Conservation (phyloP, 2,113 vertebrate species). For the Oncorhynchus kisutch region DNA sequence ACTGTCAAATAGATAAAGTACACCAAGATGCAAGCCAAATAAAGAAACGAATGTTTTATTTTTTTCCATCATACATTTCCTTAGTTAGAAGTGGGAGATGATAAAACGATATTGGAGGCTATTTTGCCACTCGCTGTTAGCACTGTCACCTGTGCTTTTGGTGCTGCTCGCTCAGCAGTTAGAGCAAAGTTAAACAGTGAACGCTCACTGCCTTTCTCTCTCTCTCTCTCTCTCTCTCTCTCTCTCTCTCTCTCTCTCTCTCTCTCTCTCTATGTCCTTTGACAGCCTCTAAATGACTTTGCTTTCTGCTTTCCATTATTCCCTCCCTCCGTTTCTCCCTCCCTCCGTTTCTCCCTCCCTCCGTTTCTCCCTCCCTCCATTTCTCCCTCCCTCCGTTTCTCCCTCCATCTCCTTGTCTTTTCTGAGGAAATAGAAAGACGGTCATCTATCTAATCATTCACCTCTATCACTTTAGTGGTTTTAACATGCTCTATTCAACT, state of each 20-base stretch:
- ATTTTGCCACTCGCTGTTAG: constrained; percentile 30
- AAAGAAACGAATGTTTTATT: constrained; percentile 60
- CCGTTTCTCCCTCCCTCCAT: no score
- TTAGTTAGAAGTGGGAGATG: constrained; percentile 42
- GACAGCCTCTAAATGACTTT: not conserved
- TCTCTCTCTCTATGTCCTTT: not conserved
- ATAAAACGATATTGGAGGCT: constrained; percentile 37
- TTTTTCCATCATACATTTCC: constrained; percentile 38
- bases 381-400: no score
- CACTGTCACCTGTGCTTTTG: constrained; percentile 28
- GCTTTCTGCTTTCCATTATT: constrained; percentile 9
- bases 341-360: no score
- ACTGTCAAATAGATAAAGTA: constrained; percentile 70
- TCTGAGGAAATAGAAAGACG: constrained; percentile 15
- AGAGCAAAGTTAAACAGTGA: not conserved
- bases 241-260: no score
- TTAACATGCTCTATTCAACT: constrained; percentile 1
- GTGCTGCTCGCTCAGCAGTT: constrained; percentile 27
- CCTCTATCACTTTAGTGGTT: constrained; percentile 82
- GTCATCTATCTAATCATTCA: constrained; percentile 74
- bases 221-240: not conserved
- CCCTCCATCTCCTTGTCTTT: not conserved
- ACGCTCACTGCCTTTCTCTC: not conserved
- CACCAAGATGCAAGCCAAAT: constrained; percentile 58
- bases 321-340: no score